Evolutionary conservation across 2,113 vertebrate species (phyloP).

Genomic region (Poeciliopsis retropinna): DNA sequence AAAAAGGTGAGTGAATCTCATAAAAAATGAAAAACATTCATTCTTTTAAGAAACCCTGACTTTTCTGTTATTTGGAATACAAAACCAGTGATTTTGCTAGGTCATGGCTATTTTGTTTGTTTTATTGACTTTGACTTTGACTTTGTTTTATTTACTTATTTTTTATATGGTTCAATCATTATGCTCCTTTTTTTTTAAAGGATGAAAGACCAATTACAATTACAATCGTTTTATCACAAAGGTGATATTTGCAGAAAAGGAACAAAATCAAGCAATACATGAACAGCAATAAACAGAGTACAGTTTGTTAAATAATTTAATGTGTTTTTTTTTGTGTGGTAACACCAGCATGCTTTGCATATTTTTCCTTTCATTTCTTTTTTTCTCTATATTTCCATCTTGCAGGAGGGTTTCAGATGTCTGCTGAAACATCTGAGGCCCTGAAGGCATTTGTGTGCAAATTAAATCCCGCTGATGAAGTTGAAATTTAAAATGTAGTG

Average conservation of each 20-base stretch:
- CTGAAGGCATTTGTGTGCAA: not conserved
- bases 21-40: slow-evolving; percentile 9
- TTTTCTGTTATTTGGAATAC: slow-evolving; percentile 41
- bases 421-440: not conserved
- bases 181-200: not conserved
- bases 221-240: not conserved
- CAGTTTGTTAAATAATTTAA: not conserved
- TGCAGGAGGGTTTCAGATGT: not conserved
- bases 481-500: not conserved
- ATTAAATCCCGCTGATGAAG: not conserved
- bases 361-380: not conserved
- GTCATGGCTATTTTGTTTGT: slow-evolving; percentile 34
- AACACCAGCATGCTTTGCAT: not conserved
- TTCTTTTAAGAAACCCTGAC: slow-evolving; percentile 1
- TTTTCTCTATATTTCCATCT: not conserved
- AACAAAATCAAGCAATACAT: not conserved
- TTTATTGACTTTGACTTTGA: slow-evolving; percentile 3
- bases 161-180: not conserved
- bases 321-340: not conserved
- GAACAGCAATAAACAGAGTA: not conserved
- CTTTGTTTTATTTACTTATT: slow-evolving; percentile 10
- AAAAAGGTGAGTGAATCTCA: not conserved
- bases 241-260: not conserved
- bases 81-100: slow-evolving; percentile 23
- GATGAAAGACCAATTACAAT: not conserved